A percentile compares a stretch with the other conserved stretches of the same genome.
Conservation (phyloP, 1,140 invertebrate species). For the Bombus fervidus region DNA sequence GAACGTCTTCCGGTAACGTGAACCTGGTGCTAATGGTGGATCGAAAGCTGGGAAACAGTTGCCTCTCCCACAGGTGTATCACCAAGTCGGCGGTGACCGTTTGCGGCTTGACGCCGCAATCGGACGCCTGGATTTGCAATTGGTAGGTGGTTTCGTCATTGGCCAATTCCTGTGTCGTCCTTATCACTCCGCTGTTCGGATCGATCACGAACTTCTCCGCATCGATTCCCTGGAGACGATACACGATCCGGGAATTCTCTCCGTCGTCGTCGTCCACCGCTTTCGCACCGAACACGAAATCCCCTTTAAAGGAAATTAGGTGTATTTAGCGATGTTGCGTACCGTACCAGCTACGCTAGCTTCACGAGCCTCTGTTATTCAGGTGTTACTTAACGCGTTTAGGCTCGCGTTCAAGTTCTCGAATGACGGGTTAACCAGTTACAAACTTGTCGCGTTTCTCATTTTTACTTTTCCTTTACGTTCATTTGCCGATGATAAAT, state of each 20-base stretch:
- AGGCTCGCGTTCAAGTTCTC: not conserved
- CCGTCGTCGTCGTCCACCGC: conserved; percentile 91
- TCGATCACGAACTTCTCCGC: conserved; percentile 90
- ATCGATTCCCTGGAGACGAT: conserved; percentile 90
- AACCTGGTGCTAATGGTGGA: conserved; percentile 87
- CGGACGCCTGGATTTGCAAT: conserved; percentile 88
- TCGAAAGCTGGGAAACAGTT: conserved; percentile 89
- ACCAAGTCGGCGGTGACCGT: conserved; percentile 87
- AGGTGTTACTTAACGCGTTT: conserved; percentile 30
- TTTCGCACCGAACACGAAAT: conserved; percentile 94
- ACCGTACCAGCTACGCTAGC: not conserved
- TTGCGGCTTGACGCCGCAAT: conserved; percentile 86
- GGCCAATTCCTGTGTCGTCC: conserved; percentile 85
- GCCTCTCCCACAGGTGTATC: conserved; percentile 87
- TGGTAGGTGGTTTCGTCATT: conserved; percentile 85
- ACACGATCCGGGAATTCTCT: conserved; percentile 90
- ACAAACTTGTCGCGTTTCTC: not conserved
- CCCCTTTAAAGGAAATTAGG: conserved; percentile 75
- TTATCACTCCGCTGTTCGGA: conserved; percentile 91
- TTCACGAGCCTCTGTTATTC: conserved; percentile 1
- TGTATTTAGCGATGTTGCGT: not conserved
- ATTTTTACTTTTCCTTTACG: too few species aligned
- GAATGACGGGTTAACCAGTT: not conserved
- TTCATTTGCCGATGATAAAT: too few species aligned
- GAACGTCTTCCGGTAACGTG: conserved; percentile 90